Evolutionary conservation across 2,888 invertebrate genomes (phyloP).

Genomic region (Smittia sp.): DNA sequence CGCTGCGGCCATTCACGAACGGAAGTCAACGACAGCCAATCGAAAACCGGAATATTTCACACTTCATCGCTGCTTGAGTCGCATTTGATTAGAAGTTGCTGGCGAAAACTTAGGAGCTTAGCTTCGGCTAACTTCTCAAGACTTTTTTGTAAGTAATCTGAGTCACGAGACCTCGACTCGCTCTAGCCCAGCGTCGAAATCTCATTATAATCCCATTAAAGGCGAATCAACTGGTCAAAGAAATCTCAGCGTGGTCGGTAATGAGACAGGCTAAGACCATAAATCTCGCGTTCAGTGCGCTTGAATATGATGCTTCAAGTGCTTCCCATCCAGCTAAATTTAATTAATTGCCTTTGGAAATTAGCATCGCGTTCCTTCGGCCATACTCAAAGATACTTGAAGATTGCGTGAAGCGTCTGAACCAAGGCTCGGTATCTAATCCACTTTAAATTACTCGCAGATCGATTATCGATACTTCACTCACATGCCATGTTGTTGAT

Average conservation of each 20-base stretch:
- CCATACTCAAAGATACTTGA: not conserved
- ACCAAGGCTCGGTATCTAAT: not conserved
- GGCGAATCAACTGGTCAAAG: not conserved
- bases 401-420: not conserved
- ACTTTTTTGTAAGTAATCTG: not conserved
- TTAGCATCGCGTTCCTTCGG: not conserved
- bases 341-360: slow-evolving; percentile 2
- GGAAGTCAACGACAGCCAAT: slow-evolving; percentile 23
- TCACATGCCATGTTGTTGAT: slow-evolving; percentile 1
- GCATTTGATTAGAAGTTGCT: not conserved
- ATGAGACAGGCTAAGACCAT: slow-evolving; percentile 1
- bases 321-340: not conserved
- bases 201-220: slow-evolving; percentile 19
- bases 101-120: no score
- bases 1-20: not conserved
- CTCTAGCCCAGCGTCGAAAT: not conserved
- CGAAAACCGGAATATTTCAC: not conserved
- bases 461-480: not conserved
- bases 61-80: not conserved
- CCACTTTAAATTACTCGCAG: not conserved
- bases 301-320: not conserved
- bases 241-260: not conserved
- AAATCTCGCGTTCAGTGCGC: not conserved
- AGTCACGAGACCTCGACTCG: not conserved
- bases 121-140: not conserved